These are phyloP conservation scores for Raja brachyura DNA, from an alignment of 2,113 vertebrate genomes.

Conservation along the genomic window DNA sequence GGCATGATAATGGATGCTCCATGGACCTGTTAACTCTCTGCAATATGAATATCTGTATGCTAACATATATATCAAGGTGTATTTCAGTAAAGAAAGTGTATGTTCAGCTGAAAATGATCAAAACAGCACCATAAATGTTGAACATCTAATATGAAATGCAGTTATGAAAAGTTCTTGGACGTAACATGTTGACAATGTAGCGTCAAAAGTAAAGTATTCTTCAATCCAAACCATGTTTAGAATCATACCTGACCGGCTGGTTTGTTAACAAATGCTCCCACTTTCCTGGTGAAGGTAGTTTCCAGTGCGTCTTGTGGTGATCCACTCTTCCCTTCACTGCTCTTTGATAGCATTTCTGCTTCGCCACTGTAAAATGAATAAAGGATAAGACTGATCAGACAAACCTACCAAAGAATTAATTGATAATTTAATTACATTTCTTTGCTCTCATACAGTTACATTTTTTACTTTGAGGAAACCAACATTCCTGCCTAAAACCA, in stretches of 20 bases:
- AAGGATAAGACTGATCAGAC: conserved; percentile 2
- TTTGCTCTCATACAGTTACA: neutral
- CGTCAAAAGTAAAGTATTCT: neutral
- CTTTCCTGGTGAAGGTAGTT: conserved; percentile 80
- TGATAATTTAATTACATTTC: neutral
- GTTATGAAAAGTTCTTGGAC: neutral
- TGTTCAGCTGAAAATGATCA: neutral
- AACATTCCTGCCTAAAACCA: neutral
- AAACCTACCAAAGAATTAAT: neutral
- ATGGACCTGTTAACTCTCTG: neutral
- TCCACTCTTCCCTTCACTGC: conserved; percentile 62
- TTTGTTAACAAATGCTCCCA: conserved; percentile 94
- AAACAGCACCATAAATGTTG: neutral
- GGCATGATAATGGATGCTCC: too few relatives aligned
- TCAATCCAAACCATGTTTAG: too few relatives aligned
- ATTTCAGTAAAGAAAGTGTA: too few relatives aligned
- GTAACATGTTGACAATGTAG: neutral
- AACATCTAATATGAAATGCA: neutral
- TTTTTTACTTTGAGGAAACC: neutral
- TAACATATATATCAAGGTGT: neutral
- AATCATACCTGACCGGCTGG: conserved; percentile 75
- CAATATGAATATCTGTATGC: neutral
- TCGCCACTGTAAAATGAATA: conserved; percentile 55
- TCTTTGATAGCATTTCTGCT: conserved; percentile 68
- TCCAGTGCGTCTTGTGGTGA: conserved; percentile 74